A percentile compares a stretch with the other conserved stretches of the same genome.
Conservation (phyloP, 2,888 invertebrate genomes). For the Punctoribates punctum region DNA sequence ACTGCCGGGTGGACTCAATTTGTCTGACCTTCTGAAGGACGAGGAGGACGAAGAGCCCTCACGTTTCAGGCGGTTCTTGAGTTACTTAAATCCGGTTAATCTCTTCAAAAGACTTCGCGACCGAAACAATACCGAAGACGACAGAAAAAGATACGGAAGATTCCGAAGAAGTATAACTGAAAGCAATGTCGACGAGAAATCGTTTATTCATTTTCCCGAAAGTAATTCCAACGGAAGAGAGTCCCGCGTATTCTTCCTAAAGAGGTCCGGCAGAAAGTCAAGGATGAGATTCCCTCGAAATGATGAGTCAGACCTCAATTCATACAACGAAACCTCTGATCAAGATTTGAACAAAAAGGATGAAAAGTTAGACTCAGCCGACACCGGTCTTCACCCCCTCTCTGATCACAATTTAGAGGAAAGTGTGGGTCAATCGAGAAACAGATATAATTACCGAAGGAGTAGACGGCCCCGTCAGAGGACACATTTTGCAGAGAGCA, state of each 20-base stretch:
- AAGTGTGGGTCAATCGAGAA: not conserved
- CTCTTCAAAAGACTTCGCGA: slow-evolving; percentile 41
- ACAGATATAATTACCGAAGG: slow-evolving; percentile 29
- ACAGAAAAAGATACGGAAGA: slow-evolving; percentile 38
- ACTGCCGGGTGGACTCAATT: slow-evolving; percentile 40
- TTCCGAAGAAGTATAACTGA: slow-evolving; percentile 1
- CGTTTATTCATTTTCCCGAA: slow-evolving; percentile 10
- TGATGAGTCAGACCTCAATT: not conserved
- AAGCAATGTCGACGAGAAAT: not conserved
- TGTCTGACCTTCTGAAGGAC: slow-evolving; percentile 41
- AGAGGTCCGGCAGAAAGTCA: slow-evolving; percentile 22
- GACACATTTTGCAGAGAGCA: slow-evolving; percentile 18
- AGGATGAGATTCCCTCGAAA: slow-evolving; percentile 29
- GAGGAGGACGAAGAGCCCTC: slow-evolving; percentile 43
- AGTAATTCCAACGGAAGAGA: not conserved
- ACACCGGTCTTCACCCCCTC: not conserved
- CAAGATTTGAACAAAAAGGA: not conserved
- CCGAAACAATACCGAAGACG: slow-evolving; percentile 39
- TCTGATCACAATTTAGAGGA: slow-evolving; percentile 18
- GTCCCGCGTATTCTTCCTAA: slow-evolving; percentile 1
- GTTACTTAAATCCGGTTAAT: slow-evolving; percentile 45
- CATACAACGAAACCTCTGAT: slow-evolving; percentile 17
- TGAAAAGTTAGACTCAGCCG: slow-evolving; percentile 24
- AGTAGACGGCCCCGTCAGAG: not conserved
- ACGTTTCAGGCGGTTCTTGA: slow-evolving; percentile 38